Evolutionary conservation across 2,888 invertebrate species (phyloP), one percentile per base, ranked within the genome.

Genomic region (Osedax fenrisi): DNA sequence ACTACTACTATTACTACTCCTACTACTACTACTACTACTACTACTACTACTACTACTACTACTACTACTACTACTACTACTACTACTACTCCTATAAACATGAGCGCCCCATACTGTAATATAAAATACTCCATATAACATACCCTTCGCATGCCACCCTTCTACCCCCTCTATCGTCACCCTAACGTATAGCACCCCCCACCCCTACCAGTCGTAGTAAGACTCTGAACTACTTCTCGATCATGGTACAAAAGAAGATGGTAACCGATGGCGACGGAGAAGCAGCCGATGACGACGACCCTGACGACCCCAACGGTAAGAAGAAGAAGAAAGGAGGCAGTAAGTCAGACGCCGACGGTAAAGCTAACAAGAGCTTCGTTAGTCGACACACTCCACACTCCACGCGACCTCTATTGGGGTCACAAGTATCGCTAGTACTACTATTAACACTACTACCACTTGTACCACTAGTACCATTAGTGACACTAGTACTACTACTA

Each of bases 171-270:
- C 41, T 17, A 5, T 10, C 41, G 10, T 17, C 41, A 41, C 41
- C 41, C 17, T 17, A 17, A 5, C 41, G 10, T 41, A 41, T 41
- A 5, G 5, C 41, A 41, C 41, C 41, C 41, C 41, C 5, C 41
- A 5, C 41, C 41, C 41, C 5, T 41, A 10, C 41, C 83, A 90
- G 94, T 82, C 89, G 97, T 59, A 94, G 95, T 85, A 94, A 94
- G 83, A 92, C 94, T 72, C 89, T 96, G 86, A 98, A 98, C 86
- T 93, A 90, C 84, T 98, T 96, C 84, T 91, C 92, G 1, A 87
- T 96, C 76, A 96, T 96, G 95, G 89, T 91, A 83, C 89, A 91
- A 23, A 94, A 94, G 84, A 41, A 93, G 75, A 87, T 93, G 83
- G 89, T 90, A 80, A 81, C 81, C 73, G 92, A 91, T 67, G 90